Evolutionary conservation across 2,888 invertebrate species (phyloP).

Genomic region (Mythimna pallens): DNA sequence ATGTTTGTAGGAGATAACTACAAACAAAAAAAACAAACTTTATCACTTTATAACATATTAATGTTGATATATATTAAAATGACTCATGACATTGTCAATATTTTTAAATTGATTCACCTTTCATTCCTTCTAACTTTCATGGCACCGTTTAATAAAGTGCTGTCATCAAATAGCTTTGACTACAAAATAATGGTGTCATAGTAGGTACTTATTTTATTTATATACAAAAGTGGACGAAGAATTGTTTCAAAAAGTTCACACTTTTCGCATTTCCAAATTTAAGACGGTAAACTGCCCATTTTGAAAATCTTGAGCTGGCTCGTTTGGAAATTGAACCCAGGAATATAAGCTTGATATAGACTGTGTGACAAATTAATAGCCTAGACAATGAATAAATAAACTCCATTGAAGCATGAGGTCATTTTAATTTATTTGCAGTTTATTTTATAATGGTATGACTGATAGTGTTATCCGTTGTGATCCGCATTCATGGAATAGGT

Average conservation of each 20-base stretch:
- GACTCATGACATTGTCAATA: background rate
- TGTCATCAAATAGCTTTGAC: background rate
- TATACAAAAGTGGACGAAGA: too few species aligned
- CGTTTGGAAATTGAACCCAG: background rate
- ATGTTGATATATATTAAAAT: background rate
- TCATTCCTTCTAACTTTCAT: background rate
- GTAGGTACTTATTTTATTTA: background rate
- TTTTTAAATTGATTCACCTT: background rate
- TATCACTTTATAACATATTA: too few species aligned
- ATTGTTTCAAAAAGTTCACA: too few species aligned
- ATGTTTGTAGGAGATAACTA: too few species aligned
- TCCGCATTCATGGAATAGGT: constrained; percentile 13
- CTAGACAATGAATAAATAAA: background rate
- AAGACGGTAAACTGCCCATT: background rate
- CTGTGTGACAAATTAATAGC: background rate
- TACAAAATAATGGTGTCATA: background rate
- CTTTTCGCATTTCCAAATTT: background rate
- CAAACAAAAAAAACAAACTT: too few species aligned
- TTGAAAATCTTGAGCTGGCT: too few species aligned
- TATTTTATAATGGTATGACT: background rate
- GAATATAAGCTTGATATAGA: background rate
- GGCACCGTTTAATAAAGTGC: too few species aligned
- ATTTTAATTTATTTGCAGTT: constrained; percentile 25
- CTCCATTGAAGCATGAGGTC: constrained; percentile 3
- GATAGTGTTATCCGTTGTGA: constrained; percentile 23